Conservation (phyloP, 2,113 vertebrate genomes). For the Cyprinus carpio region DNA sequence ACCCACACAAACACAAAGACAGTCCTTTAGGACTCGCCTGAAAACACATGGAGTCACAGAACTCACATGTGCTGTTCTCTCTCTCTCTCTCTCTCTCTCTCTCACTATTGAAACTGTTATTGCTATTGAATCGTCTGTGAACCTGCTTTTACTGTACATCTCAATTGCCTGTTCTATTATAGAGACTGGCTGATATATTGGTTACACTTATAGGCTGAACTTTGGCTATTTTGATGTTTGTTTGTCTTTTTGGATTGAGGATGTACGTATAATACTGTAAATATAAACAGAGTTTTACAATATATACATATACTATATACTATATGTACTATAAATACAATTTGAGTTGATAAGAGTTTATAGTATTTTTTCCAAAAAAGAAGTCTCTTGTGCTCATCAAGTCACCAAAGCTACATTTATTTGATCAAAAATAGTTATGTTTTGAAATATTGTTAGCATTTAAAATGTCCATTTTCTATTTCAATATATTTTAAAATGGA, state of each 20-base stretch:
- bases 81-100: background rate
- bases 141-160: background rate
- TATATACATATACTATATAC: background rate
- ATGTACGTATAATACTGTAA: background rate
- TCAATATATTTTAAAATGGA: too few relatives aligned
- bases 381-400: background rate
- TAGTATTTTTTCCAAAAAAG: too few relatives aligned
- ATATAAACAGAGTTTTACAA: background rate
- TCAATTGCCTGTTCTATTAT: background rate
- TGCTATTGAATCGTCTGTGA: background rate
- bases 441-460: too few relatives aligned
- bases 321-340: too few relatives aligned
- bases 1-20: conserved; percentile 6
- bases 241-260: background rate
- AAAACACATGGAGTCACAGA: conserved; percentile 14
- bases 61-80: background rate
- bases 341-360: too few relatives aligned
- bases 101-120: background rate
- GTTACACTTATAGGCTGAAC: background rate
- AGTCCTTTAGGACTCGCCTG: background rate
- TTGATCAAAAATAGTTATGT: background rate
- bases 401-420: background rate
- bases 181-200: background rate
- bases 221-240: background rate
- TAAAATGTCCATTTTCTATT: too few relatives aligned